Conservation (phyloP, 2,888 invertebrate species). For the Cordilura impudica region DNA sequence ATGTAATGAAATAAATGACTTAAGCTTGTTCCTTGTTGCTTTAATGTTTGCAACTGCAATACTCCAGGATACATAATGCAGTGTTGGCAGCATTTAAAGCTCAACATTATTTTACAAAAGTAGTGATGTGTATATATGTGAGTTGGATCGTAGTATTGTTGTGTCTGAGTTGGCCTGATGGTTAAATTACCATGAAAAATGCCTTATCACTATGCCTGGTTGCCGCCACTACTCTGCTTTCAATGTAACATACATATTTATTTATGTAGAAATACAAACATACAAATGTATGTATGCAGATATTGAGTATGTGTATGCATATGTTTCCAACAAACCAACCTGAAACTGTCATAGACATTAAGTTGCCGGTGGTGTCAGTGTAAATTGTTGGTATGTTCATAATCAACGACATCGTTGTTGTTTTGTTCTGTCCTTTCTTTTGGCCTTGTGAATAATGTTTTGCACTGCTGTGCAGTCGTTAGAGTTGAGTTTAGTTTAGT, state of each 20-base stretch:
- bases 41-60: constrained; percentile 41
- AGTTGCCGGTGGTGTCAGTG: constrained; percentile 56
- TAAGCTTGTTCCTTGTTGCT: constrained; percentile 33
- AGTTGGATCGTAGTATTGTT: constrained; percentile 33
- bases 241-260: neutral
- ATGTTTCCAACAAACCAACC: constrained; percentile 27
- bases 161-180: constrained; percentile 33
- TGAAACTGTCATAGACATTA: constrained; percentile 59
- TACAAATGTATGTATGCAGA: constrained; percentile 12
- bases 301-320: neutral
- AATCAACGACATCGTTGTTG: constrained; percentile 23
- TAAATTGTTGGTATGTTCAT: constrained; percentile 55
- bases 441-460: constrained; percentile 69
- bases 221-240: neutral
- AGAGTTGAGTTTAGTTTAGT: constrained; percentile 42
- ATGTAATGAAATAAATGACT: constrained; percentile 39
- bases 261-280: too few relatives aligned
- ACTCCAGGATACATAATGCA: constrained; percentile 57
- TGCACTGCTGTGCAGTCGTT: constrained; percentile 48
- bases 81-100: constrained; percentile 53
- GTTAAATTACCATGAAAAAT: constrained; percentile 51
- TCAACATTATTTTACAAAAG: constrained; percentile 30
- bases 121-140: too few relatives aligned
- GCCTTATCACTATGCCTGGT: constrained; percentile 60
- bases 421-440: constrained; percentile 64